Base-by-base conservation (phyloP, 2,113 vertebrate species). In the Scolopax mira region DNA sequence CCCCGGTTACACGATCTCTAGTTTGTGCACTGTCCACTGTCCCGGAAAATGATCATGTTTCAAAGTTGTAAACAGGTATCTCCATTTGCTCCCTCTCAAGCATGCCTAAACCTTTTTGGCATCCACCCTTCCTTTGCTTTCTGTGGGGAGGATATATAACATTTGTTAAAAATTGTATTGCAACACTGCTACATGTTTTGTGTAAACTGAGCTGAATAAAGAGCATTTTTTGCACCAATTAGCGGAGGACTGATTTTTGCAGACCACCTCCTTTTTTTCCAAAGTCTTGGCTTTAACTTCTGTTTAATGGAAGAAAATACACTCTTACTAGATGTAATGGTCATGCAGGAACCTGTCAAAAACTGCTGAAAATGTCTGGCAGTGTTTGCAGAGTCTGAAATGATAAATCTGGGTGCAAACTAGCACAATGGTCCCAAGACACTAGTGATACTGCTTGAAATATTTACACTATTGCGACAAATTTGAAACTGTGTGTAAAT, bases 381-480 rank as follows among this genome's bases (percentile, higher is more conserved):
- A 90, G 12, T n/a, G 13, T 85, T 58, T 94, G 35, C 41, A 55
- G 51, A 81, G 7, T 54, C 44, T 82, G 67, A 88, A 83, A 88
- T 52, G 6, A 18, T 72, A 82, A 72, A n/a, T 62, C 89, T 90
- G 75, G 74, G 67, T 67, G 71, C 0, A 2, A 93, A 91, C 52
- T 78, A 42, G 33, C 2, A 2, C n/a, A 67, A 5, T 6, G 1
- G 24, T 84, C 85, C 82, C 85, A 94, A 90, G 67, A 16, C 85
- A 39, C 54, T 28, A 60, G 67, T 74, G 81, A 78, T 88, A 70
- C 31, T 80, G 24, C 35, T 91, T 97, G 89, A 94, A 95, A 93
- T 97, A 96, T 95, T 96, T 88, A 94, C 75, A 78, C 12, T 83
- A 72, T 66, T 93, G 87, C 22, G n/a, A 93, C 74, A 89, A 81